Percentiles rank a stretch among this genome's conserved stretches.
Evolutionary conservation across 1,140 invertebrate species (phyloP).

Genomic region (Hyphantria cunea): DNA sequence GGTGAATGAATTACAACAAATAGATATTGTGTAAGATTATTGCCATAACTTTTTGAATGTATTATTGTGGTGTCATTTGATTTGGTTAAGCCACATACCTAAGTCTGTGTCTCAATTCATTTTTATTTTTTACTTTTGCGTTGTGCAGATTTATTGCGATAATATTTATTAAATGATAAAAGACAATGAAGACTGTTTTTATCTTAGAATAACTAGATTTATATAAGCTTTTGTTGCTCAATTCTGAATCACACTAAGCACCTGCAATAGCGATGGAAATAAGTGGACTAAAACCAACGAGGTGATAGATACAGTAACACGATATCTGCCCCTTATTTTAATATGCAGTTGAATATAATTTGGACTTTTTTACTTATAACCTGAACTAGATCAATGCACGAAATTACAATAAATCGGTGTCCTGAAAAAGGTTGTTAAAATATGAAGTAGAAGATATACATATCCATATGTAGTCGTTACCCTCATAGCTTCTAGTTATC

Average conservation of each 20-base stretch:
- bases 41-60: constrained; percentile 53
- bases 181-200: constrained; percentile 45
- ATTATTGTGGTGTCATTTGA: constrained; percentile 31
- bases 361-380: too few relatives aligned
- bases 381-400: too few relatives aligned
- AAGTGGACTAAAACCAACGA: neutral
- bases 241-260: constrained; percentile 38
- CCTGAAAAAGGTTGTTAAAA: too few relatives aligned
- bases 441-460: too few relatives aligned
- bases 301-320: too few relatives aligned
- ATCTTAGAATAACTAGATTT: constrained; percentile 38
- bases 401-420: too few relatives aligned
- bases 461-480: too few relatives aligned
- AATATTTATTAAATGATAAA: constrained; percentile 37
- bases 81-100: constrained; percentile 28
- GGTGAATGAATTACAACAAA: constrained; percentile 45
- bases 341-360: too few relatives aligned
- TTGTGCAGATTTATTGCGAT: constrained; percentile 7
- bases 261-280: constrained; percentile 44
- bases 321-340: too few relatives aligned
- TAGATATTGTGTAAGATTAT: constrained; percentile 44
- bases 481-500: too few relatives aligned
- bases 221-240: constrained; percentile 52
- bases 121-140: constrained; percentile 25
- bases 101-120: constrained; percentile 16